Conservation (phyloP, 30 jellyfish, hydroid and myxozoan genomes). For the Aurelia sp. region DNA sequence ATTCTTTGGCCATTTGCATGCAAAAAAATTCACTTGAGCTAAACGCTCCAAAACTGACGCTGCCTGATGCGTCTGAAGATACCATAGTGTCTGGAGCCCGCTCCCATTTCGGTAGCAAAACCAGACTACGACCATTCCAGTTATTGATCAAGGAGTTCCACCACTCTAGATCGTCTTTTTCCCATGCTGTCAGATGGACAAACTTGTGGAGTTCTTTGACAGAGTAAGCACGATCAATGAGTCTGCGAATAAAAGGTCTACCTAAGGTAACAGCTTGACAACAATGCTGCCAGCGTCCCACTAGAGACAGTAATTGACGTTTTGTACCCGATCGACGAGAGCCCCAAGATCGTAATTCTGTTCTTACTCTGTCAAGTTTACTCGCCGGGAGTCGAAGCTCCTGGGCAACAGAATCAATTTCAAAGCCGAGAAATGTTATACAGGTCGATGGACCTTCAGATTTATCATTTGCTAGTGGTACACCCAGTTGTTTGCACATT, state of each 20-base stretch:
- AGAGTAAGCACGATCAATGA: too few relatives aligned
- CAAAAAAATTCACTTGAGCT: neutral
- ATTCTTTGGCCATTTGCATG: slow-evolving; percentile 3
- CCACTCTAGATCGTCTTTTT: slow-evolving; percentile 14
- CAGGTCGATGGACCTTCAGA: slow-evolving; percentile 65
- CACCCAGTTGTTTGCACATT: slow-evolving; percentile 51
- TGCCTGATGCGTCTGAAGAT: too few relatives aligned
- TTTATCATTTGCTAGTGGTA: neutral
- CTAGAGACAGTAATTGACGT: too few relatives aligned
- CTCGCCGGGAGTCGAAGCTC: slow-evolving; percentile 57
- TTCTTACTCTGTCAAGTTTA: slow-evolving; percentile 13
- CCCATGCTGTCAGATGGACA: neutral
- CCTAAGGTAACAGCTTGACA: too few relatives aligned
- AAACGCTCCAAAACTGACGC: slow-evolving; percentile 19
- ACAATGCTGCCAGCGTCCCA: too few relatives aligned
- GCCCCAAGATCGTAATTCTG: too few relatives aligned
- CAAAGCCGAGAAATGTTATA: slow-evolving; percentile 62
- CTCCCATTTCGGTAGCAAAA: too few relatives aligned
- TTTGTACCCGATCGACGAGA: too few relatives aligned
- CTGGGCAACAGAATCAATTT: slow-evolving; percentile 40
- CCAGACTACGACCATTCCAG: slow-evolving; percentile 2
- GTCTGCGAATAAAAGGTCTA: too few relatives aligned
- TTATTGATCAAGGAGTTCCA: slow-evolving; percentile 58
- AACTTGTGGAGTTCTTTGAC: too few relatives aligned
- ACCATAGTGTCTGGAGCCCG: too few relatives aligned